Evolutionary conservation across 2,888 invertebrate species (phyloP).

Genomic region (Diaprepes abbreviatus): DNA sequence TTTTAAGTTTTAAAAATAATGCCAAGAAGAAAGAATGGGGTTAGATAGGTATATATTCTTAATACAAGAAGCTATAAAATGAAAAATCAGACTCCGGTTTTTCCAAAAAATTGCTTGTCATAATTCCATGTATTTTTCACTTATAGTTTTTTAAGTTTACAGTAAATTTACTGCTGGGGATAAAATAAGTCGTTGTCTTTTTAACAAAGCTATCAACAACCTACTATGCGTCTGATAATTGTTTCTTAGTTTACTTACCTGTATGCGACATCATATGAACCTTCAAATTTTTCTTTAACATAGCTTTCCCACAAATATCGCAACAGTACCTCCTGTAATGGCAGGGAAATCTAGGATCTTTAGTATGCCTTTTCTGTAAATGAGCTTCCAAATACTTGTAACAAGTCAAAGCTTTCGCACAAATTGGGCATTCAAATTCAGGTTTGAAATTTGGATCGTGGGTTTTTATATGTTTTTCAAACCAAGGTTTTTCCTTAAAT

Average conservation of each 20-base stretch:
- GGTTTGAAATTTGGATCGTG: slow-evolving; percentile 52
- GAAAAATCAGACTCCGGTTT: too few relatives aligned
- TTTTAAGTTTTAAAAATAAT: too few relatives aligned
- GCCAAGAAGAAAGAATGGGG: too few relatives aligned
- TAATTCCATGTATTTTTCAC: too few relatives aligned
- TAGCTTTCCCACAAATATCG: slow-evolving; percentile 61
- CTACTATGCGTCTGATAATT: too few relatives aligned
- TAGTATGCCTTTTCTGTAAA: slow-evolving; percentile 36
- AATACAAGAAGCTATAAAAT: too few relatives aligned
- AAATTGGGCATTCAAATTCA: slow-evolving; percentile 44
- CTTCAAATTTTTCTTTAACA: slow-evolving; percentile 62
- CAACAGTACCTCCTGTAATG: slow-evolving; percentile 52
- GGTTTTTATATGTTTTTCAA: slow-evolving; percentile 52
- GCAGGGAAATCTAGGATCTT: slow-evolving; percentile 37
- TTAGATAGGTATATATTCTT: too few relatives aligned
- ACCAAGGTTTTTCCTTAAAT: slow-evolving; percentile 51
- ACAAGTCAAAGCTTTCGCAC: slow-evolving; percentile 34
- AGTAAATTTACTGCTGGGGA: too few relatives aligned
- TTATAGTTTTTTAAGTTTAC: too few relatives aligned
- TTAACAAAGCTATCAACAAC: too few relatives aligned
- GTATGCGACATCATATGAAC: slow-evolving; percentile 63
- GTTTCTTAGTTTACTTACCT: slow-evolving; percentile 54
- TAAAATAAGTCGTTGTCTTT: too few relatives aligned
- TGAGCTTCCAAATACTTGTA: slow-evolving; percentile 44
- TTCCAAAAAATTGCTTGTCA: too few relatives aligned